Conservation (phyloP, 1,140 invertebrate species). For the Epicauta chinensis region DNA sequence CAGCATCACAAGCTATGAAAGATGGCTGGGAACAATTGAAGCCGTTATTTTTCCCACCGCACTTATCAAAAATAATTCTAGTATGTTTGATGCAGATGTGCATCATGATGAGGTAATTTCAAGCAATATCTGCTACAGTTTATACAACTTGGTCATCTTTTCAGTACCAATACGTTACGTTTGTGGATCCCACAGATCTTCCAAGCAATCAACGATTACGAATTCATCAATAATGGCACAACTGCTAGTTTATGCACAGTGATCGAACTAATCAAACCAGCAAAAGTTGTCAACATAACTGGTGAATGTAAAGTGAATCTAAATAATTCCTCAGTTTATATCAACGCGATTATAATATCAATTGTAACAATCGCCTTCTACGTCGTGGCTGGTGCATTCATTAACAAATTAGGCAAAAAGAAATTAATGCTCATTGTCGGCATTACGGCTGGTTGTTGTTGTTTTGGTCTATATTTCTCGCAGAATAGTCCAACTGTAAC, state of each 20-base stretch:
- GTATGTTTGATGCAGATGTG: conserved; percentile 26
- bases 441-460: conserved; percentile 17
- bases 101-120: conserved; percentile 26
- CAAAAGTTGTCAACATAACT: not conserved
- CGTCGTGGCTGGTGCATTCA: conserved; percentile 40
- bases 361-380: conserved; percentile 41
- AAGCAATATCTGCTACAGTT: too few species aligned
- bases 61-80: conserved; percentile 23
- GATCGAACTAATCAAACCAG: conserved; percentile 23
- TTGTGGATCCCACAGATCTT: conserved; percentile 60
- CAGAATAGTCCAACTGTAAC: conserved; percentile 18
- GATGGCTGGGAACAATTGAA: conserved; percentile 24
- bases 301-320: conserved; percentile 19
- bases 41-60: conserved; percentile 24
- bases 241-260: conserved; percentile 27
- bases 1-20: conserved; percentile 21
- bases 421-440: conserved; percentile 22
- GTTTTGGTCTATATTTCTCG: conserved; percentile 27
- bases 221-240: conserved; percentile 16
- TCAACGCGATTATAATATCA: conserved; percentile 43
- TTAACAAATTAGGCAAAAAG: conserved; percentile 42
- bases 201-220: conserved; percentile 44
- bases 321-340: conserved; percentile 22
- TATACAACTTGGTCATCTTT: too few species aligned
- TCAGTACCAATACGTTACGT: conserved; percentile 46